These are phyloP conservation scores for Parasteatoda lunata DNA, from an alignment of 2,888 invertebrate genomes.

Conservation along the genomic window DNA sequence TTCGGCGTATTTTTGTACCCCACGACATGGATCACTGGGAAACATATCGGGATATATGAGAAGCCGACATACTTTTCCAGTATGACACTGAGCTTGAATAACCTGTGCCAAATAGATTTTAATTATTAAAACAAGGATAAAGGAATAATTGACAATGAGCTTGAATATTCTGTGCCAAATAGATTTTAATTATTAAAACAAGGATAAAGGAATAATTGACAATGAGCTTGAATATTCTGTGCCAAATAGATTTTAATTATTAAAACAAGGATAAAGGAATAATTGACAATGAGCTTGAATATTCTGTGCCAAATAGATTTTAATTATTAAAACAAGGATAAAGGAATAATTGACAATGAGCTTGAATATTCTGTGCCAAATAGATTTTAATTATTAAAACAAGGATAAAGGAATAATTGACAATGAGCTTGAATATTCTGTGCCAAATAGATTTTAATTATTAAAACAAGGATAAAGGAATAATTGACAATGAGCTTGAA, in stretches of 20 bases:
- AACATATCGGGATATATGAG: constrained; percentile 90
- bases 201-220: constrained; percentile 77
- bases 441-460: constrained; percentile 73
- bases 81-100: constrained; percentile 93
- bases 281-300: constrained; percentile 91
- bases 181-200: too few relatives aligned
- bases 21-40: constrained; percentile 92
- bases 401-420: constrained; percentile 76
- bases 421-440: constrained; percentile 95
- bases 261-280: too few relatives aligned
- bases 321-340: too few relatives aligned
- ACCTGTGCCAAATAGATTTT: constrained; percentile 81
- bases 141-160: too few relatives aligned
- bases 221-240: constrained; percentile 94
- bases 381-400: too few relatives aligned
- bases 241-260: constrained; percentile 73
- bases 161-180: too few relatives aligned
- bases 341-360: constrained; percentile 82
- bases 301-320: constrained; percentile 81
- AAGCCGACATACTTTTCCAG: constrained; percentile 92
- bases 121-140: too few relatives aligned
- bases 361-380: constrained; percentile 89
- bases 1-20: constrained; percentile 92
- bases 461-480: too few relatives aligned
- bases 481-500: constrained; percentile 89